Evolutionary conservation across 2,797 vertebrate species (phyloP).

Genomic region (Parauchenoglanis ngamensis): DNA sequence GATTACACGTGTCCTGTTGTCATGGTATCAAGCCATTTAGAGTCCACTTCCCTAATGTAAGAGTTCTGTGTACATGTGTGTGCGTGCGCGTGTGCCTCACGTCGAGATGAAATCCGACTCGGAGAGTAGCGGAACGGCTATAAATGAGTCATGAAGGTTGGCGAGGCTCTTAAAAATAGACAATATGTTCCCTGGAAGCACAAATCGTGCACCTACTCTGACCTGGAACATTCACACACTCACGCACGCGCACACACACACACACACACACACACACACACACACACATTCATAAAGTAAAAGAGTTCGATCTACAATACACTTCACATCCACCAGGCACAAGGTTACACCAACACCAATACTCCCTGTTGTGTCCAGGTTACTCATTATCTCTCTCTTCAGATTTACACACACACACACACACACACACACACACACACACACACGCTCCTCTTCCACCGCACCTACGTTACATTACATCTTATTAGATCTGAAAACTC

Average conservation of each 20-base stretch:
- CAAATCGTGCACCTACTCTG: neutral
- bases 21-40: constrained; percentile 38
- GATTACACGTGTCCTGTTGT: constrained; percentile 32
- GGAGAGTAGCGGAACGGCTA: constrained; percentile 13
- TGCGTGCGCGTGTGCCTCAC: neutral
- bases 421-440: constrained; percentile 18
- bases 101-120: constrained; percentile 32
- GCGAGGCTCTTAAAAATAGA: constrained; percentile 18
- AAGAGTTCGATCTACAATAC: neutral
- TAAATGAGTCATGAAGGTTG: constrained; percentile 49
- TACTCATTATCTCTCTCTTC: constrained; percentile 46
- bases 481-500: no score
- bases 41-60: neutral
- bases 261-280: neutral
- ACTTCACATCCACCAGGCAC: neutral
- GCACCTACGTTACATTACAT: neutral
- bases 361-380: constrained; percentile 12
- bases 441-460: neutral
- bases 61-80: constrained; percentile 3
- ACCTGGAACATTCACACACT: neutral
- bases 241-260: neutral
- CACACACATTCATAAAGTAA: neutral
- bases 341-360: neutral
- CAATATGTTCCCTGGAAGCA: neutral
- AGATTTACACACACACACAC: neutral